Base-by-base conservation (phyloP, 1,140 invertebrate genomes). In the Aphelinus atriplicis region DNA sequence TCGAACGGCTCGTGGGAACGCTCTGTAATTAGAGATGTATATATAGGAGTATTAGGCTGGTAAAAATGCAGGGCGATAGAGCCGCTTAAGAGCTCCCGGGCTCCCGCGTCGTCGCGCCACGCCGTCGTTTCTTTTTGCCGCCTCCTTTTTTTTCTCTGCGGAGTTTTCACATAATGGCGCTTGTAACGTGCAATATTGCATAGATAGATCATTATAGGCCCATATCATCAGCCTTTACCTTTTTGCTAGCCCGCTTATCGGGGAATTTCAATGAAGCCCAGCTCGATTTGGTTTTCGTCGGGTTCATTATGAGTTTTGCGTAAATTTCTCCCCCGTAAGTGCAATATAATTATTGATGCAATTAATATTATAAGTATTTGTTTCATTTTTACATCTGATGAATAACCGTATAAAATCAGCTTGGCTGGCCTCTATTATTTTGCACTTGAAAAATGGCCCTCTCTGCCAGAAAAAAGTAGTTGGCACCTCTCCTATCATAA, bases 151-250 rank as follows among this genome's bases (percentile, higher is more conserved):
- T 43, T 69, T 43, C 63, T 53, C n/a, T 53, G 7, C 45, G n/a
- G 45, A 10, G 62, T n/a, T 47, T 48, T 10, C 46, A 55, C 45
- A 46, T 69, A 69, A 60, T 70, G 7, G 57, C 57, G 68, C 68
- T 60, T 51, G 68, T 61, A 70, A 51, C n/a, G 26, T 6, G 7
- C 46, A 9, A 69, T 61, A 69, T 61, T 61, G 56, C 47, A 48
- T 51, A 61, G 68, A 61, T 70, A 61, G 68, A 70, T 61, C 46
- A 70, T 70, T 70, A 69, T n/a, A 10, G 68, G 68, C 50, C 51
- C 61, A 61, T 43, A 50, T 51, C 51, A 61, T 26, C 7, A 42
- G 57, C 9, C 6, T 3, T 3, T 63, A 9, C 10, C 46, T 63
- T 63, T 63, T 61, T 61, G 26, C 26, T 26, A 26, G 26, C 26